These are phyloP conservation scores for Rhegmatorhina hoffmannsi DNA, from an alignment of 2,113 vertebrate species.

Conservation along the genomic window DNA sequence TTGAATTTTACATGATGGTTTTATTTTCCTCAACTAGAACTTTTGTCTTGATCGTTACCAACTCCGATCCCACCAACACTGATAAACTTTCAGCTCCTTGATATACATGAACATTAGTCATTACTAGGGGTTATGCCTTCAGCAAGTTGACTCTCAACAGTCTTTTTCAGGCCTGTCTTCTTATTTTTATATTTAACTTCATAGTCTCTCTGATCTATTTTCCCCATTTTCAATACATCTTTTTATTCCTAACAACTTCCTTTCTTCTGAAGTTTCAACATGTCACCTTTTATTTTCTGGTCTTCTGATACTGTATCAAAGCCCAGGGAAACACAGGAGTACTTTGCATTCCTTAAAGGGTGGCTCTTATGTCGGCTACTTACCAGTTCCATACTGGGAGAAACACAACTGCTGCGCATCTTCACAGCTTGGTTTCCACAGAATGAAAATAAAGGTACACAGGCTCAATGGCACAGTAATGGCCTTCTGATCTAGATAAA, in stretches of 20 bases:
- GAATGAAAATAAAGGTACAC: neutral
- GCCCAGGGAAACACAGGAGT: neutral
- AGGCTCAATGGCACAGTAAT: neutral
- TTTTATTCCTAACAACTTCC: neutral
- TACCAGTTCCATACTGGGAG: neutral
- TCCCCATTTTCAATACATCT: neutral
- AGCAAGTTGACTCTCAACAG: neutral
- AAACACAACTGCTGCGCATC: neutral
- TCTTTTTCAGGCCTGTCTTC: neutral
- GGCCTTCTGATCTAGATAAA: neutral
- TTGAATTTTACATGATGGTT: neutral
- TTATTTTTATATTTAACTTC: neutral
- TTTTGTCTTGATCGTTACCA: neutral
- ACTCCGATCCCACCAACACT: neutral
- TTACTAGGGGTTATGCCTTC: neutral
- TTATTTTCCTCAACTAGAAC: neutral
- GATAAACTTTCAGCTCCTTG: neutral
- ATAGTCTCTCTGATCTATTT: neutral
- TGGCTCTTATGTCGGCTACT: accelerated
- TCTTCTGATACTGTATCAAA: neutral
- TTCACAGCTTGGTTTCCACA: neutral
- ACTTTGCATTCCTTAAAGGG: neutral
- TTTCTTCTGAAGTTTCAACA: neutral
- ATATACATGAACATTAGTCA: neutral
- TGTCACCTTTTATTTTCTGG: neutral